Conservation (phyloP, 2,797 vertebrate genomes). For the Thripadectes ignobilis region DNA sequence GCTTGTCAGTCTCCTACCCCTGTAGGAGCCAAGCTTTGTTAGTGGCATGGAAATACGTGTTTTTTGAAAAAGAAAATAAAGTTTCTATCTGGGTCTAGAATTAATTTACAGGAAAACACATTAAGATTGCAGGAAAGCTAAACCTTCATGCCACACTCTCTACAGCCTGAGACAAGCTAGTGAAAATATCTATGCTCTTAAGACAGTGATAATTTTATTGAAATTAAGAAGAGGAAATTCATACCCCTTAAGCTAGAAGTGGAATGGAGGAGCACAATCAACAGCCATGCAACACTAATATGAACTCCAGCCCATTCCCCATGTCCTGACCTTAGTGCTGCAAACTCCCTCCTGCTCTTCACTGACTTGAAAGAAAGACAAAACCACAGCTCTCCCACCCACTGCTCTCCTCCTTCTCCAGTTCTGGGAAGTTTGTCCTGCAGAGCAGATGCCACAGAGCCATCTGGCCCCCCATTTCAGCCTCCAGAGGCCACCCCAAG, state of each 20-base stretch:
- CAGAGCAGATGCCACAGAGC: not conserved
- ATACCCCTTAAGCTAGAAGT: not conserved
- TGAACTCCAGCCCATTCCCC: not conserved
- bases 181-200: not conserved
- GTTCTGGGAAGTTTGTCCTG: not conserved
- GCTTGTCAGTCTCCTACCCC: not conserved
- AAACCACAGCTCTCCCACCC: accelerated
- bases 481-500: not conserved
- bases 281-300: not conserved
- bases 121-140: not conserved
- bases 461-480: not conserved
- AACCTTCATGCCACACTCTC: not conserved
- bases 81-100: not conserved
- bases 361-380: not conserved
- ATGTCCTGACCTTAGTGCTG: not conserved
- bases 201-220: not conserved
- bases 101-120: not conserved
- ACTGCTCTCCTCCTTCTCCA: not conserved
- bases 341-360: not conserved
- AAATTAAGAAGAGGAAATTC: not conserved
- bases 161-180: not conserved
- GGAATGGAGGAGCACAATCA: not conserved
- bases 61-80: not conserved
- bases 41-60: not conserved
- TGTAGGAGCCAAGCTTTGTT: not conserved